Percentiles rank a stretch among this genome's conserved stretches.
phyloP scores from a whole-genome alignment of 2,113 vertebrate genomes.

The Neogobius melanostomus region DNA sequence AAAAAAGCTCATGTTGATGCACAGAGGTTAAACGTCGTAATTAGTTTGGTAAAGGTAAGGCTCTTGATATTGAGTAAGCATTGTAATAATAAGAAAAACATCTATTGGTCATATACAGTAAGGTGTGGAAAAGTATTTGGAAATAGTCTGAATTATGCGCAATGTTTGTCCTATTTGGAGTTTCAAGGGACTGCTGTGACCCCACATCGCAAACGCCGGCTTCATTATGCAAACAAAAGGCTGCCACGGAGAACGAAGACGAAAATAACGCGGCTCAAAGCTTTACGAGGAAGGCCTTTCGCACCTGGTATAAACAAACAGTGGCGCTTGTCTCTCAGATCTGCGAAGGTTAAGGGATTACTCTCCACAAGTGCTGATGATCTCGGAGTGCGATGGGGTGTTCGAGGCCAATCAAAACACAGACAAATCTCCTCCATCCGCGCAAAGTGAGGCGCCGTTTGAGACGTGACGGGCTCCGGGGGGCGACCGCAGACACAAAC shows the following conservation, averaged over 20 bases:
- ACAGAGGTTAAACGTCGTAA: too few species aligned
- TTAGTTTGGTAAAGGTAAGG: too few species aligned
- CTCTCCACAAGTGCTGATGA: slow-evolving; percentile 3
- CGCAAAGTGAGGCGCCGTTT: not conserved
- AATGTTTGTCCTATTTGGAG: not conserved
- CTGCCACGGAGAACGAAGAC: not conserved
- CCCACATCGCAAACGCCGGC: not conserved
- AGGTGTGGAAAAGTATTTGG: too few species aligned
- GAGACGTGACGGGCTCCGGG: not conserved
- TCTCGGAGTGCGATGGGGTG: slow-evolving; percentile 1
- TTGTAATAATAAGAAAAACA: too few species aligned
- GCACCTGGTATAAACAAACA: slow-evolving; percentile 2
- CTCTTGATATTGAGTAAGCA: too few species aligned
- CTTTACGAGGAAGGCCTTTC: slow-evolving; percentile 11
- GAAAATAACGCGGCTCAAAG: slow-evolving; percentile 16
- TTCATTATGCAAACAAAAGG: not conserved
- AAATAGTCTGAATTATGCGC: not conserved
- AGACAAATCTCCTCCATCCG: slow-evolving; percentile 3
- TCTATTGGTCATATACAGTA: too few species aligned
- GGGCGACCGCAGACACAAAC: not conserved
- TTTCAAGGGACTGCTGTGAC: slow-evolving; percentile 7
- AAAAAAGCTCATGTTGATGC: too few species aligned
- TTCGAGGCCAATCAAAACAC: slow-evolving; percentile 4
- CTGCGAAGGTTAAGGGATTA: slow-evolving; percentile 5
- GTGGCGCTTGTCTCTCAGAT: slow-evolving; percentile 2